A percentile compares a stretch with the other conserved stretches of the same genome.
Conservation (phyloP, 2,888 invertebrate species). For the Campoplex capitator region DNA sequence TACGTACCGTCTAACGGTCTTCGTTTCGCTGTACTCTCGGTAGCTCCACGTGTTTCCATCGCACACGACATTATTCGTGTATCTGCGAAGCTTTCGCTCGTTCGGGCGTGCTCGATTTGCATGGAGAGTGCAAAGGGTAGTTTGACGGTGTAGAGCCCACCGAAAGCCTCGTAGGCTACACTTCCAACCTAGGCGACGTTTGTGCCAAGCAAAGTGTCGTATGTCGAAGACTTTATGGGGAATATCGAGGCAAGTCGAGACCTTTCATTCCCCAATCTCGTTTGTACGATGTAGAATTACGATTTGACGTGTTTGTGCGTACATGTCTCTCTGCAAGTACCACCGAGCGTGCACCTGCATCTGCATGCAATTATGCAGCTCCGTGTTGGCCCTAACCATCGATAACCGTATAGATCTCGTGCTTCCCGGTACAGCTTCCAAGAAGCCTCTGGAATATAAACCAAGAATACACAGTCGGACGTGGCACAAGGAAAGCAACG, state of each 20-base stretch:
- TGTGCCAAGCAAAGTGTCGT: conserved; percentile 32
- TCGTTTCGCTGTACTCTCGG: neutral
- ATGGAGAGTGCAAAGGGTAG: conserved; percentile 79
- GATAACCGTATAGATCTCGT: conserved; percentile 69
- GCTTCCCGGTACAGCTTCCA: conserved; percentile 43
- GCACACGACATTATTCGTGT: conserved; percentile 24
- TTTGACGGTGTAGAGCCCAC: conserved; percentile 69
- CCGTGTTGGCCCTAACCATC: conserved; percentile 77
- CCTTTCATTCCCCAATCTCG: neutral
- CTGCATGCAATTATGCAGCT: conserved; percentile 80
- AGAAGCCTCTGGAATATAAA: conserved; percentile 50
- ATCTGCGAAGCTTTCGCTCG: conserved; percentile 53
- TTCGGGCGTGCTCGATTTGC: conserved; percentile 75
- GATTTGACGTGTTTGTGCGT: conserved; percentile 29
- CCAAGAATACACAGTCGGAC: conserved; percentile 31
- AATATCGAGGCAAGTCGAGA: neutral
- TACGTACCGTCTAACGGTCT: neutral
- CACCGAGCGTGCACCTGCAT: conserved; percentile 73
- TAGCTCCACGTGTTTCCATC: conserved; percentile 27
- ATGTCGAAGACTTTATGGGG: neutral
- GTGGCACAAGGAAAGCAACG: neutral
- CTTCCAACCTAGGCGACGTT: conserved; percentile 16
- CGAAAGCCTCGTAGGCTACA: conserved; percentile 40
- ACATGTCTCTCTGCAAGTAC: conserved; percentile 64
- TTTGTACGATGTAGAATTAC: conserved; percentile 25